Evolutionary conservation across 2,888 invertebrate genomes (phyloP).

Genomic region (Drosophila buzzatii): DNA sequence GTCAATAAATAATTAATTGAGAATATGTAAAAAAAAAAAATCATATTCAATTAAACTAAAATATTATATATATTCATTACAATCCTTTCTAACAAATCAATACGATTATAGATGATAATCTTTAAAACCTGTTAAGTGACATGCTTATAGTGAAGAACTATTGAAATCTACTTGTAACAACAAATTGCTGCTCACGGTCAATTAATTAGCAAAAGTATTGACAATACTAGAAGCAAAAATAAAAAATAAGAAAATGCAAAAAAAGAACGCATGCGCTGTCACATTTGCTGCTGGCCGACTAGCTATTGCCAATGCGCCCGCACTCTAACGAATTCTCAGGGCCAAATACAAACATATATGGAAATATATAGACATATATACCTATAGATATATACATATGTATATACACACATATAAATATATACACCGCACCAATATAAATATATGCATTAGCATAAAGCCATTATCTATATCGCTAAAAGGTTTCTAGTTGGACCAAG

Average conservation of each 20-base stretch:
- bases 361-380: slow-evolving; percentile 9
- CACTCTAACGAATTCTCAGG: slow-evolving; percentile 31
- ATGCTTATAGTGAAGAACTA: slow-evolving; percentile 3
- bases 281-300: slow-evolving; percentile 30
- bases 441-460: slow-evolving; percentile 2
- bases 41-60: neutral
- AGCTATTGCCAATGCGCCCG: slow-evolving; percentile 41
- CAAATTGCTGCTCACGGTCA: slow-evolving; percentile 47
- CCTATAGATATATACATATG: neutral
- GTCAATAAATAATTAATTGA: neutral
- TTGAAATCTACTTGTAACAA: slow-evolving; percentile 22
- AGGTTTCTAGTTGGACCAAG: neutral
- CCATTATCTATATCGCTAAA: neutral
- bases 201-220: slow-evolving; percentile 48
- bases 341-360: slow-evolving; percentile 33
- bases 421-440: neutral
- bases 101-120: neutral
- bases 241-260: neutral
- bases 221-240: slow-evolving; percentile 26
- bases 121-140: neutral
- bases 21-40: neutral
- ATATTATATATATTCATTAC: too few species aligned
- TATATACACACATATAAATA: neutral
- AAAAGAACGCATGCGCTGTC: slow-evolving; percentile 49
- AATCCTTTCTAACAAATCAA: neutral